Evolutionary conservation across 2,113 vertebrate genomes (phyloP), one percentile per base, ranked within the genome.

Genomic region (Heteronetta atricapilla): DNA sequence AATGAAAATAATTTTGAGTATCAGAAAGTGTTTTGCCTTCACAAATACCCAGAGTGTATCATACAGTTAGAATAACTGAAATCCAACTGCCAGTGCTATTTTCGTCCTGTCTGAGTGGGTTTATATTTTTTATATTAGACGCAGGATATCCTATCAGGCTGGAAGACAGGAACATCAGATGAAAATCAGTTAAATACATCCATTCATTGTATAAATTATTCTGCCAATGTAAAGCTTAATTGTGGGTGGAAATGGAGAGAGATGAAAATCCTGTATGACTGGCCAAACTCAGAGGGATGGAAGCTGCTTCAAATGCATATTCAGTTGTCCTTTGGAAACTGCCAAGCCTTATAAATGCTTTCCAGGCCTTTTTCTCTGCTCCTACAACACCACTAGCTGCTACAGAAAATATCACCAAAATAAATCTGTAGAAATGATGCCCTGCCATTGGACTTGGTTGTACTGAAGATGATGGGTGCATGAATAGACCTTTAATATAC

Each of bases 241-340:
- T 1, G 13, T 96, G 93, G 86, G 88, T 95, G 86, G 83, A 88
- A 93, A 84, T 69, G 52, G 33, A 86, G 64, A 93, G 78, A 90
- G 86, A 86, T 86, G 53, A 88, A 97, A 96, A 94, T 96, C 66
- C 69, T 86, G 38, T 90, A 15, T 95, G 88, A 94, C 93, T 95
- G 82, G 60, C 80, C 90, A 86, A 81, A 69, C 88, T 93, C 53
- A 86, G 58, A 83, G 86, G 62, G 40, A 73, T 91, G 69, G 73
- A 90, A 93, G 80, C 60, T 59, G 52, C 82, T 89, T 88, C 94
- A 91, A 88, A 79, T 82, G 56, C 7, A 5, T 89, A 73, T 90
- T 96, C 0, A 1, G 17, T 82, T 90, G 88, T 94, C 80, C 92
- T 92, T 92, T 89, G 83, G 74, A 94, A 93, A 86, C 77, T 89